Percentiles rank a stretch among this genome's conserved stretches.
phyloP scores from a whole-genome alignment of 2,888 invertebrate genomes.

The Pandemis heparana region DNA sequence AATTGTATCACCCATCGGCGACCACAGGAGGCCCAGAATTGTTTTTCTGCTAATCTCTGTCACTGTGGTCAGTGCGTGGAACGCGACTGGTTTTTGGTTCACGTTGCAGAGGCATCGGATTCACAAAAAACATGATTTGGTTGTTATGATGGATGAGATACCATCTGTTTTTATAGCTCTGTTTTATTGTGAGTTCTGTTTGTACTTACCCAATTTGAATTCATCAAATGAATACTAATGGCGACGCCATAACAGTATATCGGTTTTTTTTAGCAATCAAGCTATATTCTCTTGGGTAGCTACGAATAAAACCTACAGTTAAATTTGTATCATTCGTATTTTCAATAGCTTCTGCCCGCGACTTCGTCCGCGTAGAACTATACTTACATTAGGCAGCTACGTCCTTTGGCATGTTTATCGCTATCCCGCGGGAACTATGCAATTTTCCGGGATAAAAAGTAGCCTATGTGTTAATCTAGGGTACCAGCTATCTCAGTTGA shows the following conservation, averaged over 20 bases:
- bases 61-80: constrained; percentile 3
- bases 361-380: too few relatives aligned
- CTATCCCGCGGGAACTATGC: too few relatives aligned
- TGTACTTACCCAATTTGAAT: constrained; percentile 8
- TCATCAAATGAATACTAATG: constrained; percentile 5
- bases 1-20: not conserved
- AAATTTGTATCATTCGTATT: too few relatives aligned
- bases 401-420: too few relatives aligned
- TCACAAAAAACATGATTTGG: constrained; percentile 7
- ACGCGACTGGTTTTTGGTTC: constrained; percentile 15
- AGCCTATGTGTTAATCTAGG: too few relatives aligned
- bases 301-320: not conserved
- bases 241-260: not conserved
- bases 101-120: not conserved
- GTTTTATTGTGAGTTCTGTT: constrained; percentile 1
- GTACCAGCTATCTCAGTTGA: too few relatives aligned
- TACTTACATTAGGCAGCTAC: too few relatives aligned
- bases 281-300: not conserved
- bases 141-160: constrained; percentile 15
- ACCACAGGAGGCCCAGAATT: not conserved
- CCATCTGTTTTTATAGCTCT: constrained; percentile 13
- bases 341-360: too few relatives aligned
- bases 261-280: not conserved
- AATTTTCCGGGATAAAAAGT: too few relatives aligned
- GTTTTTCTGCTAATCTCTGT: not conserved